phyloP scores from a whole-genome alignment of 1,140 invertebrate genomes.

The Drosophila eugracilis region DNA sequence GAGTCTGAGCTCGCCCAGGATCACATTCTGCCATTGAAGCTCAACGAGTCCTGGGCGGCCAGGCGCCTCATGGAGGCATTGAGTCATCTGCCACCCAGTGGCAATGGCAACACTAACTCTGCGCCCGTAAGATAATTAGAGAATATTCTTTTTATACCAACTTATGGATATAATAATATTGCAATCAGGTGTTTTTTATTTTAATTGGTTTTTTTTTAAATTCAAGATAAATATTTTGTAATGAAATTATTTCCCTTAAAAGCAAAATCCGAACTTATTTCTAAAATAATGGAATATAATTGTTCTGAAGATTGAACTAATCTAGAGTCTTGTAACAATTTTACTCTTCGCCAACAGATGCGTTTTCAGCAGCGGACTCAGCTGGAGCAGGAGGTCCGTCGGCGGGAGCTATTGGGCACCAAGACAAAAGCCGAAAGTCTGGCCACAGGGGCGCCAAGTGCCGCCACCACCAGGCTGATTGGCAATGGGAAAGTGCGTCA shows the following conservation, averaged over 20 bases:
- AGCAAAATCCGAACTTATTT: no score
- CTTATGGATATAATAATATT: no score
- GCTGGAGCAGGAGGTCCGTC: constrained; percentile 69
- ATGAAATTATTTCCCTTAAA: no score
- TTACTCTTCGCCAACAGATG: constrained; percentile 57
- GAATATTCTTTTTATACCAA: no score
- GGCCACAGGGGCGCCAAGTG: constrained; percentile 14
- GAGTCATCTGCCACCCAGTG: constrained; percentile 66
- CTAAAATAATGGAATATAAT: no score
- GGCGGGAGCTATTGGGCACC: constrained; percentile 48
- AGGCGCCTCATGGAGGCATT: constrained; percentile 84
- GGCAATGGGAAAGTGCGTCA: constrained; percentile 87
- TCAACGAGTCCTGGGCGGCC: constrained; percentile 86
- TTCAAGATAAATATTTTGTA: no score
- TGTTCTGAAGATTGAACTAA: no score
- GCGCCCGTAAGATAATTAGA: constrained; percentile 51
- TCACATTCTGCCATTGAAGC: constrained; percentile 85
- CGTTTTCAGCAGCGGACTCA: constrained; percentile 78
- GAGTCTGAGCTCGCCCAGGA: constrained; percentile 44
- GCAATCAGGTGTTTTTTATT: no score
- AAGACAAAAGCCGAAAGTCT: constrained; percentile 8
- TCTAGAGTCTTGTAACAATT: neutral
- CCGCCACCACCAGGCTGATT: constrained; percentile 41
- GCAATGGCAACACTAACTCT: constrained; percentile 56
- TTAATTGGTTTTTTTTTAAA: no score